Evolutionary conservation across 1,140 invertebrate species (phyloP).

Genomic region (Diachasma alloeum): DNA sequence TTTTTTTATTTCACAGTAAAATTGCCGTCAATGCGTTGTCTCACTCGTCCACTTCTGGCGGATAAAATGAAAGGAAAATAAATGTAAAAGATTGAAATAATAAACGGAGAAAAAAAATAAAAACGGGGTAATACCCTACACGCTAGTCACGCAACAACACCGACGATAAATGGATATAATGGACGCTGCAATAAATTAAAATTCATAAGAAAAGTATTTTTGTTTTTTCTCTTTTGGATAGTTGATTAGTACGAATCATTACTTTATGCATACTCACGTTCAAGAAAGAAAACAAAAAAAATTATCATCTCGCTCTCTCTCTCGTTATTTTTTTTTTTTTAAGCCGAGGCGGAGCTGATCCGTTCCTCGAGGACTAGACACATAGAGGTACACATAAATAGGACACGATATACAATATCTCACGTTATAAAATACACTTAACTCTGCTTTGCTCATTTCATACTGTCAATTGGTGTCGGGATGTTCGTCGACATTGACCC

Average conservation of each 20-base stretch:
- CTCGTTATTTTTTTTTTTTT: slow-evolving; percentile 9
- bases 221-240: background rate
- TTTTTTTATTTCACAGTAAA: background rate
- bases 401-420: slow-evolving; percentile 41
- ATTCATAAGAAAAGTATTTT: background rate
- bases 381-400: slow-evolving; percentile 57
- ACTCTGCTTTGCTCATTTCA: background rate
- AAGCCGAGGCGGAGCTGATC: slow-evolving; percentile 9
- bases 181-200: slow-evolving; percentile 11
- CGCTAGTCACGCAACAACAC: slow-evolving; percentile 19
- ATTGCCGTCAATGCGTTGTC: background rate
- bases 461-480: background rate
- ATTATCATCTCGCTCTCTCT: slow-evolving; percentile 5
- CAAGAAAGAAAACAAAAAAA: background rate
- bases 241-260: background rate
- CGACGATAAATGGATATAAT: slow-evolving; percentile 11
- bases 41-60: background rate
- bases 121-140: slow-evolving; percentile 3
- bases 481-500: background rate
- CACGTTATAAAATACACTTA: slow-evolving; percentile 16
- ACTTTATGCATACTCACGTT: background rate
- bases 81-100: background rate
- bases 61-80: background rate
- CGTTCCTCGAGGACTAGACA: slow-evolving; percentile 58
- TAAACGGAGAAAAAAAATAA: slow-evolving; percentile 9